A percentile compares a stretch with the other conserved stretches of the same genome.
These are phyloP conservation scores for Venturia canescens DNA, from an alignment of 1,140 invertebrate genomes.

Conservation along the genomic window DNA sequence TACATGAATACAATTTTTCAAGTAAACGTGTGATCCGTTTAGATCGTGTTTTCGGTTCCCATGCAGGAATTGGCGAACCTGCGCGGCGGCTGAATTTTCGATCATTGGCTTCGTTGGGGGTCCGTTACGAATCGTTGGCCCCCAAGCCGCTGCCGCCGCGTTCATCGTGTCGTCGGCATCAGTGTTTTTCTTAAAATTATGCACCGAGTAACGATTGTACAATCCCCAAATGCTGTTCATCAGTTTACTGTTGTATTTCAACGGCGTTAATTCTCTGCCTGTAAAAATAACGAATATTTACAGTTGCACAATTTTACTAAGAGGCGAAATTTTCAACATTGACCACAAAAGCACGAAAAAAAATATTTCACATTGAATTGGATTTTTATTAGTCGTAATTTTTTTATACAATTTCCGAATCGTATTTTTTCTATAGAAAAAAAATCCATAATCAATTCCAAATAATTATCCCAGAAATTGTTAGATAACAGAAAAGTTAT, in stretches of 20 bases:
- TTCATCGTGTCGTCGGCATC: conserved; percentile 75
- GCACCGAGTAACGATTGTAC: conserved; percentile 91
- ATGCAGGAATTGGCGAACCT: conserved; percentile 20
- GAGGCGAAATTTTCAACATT: too few species aligned
- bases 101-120: conserved; percentile 21
- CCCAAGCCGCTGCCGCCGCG: conserved; percentile 59
- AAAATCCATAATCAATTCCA: too few species aligned
- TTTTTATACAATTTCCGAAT: too few species aligned
- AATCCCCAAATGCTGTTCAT: conserved; percentile 95
- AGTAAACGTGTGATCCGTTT: background rate
- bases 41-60: background rate
- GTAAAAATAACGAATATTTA: conserved; percentile 30
- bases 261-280: conserved; percentile 79
- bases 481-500: too few species aligned
- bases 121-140: conserved; percentile 29
- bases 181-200: conserved; percentile 89
- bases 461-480: too few species aligned
- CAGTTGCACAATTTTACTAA: background rate
- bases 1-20: background rate
- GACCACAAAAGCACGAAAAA: too few species aligned
- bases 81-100: conserved; percentile 12
- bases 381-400: too few species aligned
- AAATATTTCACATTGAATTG: too few species aligned
- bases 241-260: conserved; percentile 89
- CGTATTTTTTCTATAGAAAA: too few species aligned